Evolutionary conservation across 2,797 vertebrate genomes (phyloP).

Genomic region (Pipistrellus pipistrellus): DNA sequence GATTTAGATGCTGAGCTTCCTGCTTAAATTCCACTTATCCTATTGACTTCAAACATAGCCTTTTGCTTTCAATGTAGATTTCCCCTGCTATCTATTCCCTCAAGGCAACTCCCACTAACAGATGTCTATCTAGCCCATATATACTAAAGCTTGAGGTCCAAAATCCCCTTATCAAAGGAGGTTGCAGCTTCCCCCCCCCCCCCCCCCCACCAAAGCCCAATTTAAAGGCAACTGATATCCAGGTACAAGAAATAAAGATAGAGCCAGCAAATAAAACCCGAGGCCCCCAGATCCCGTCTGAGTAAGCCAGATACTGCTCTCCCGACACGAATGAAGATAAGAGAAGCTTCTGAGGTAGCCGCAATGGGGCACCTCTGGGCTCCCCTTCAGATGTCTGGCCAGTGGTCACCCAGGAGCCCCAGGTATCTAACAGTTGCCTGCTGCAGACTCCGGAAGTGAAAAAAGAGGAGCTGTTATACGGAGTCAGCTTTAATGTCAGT

Average conservation of each 20-base stretch:
- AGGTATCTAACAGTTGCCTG: neutral
- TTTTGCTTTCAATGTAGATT: conserved; percentile 84
- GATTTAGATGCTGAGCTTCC: conserved; percentile 84
- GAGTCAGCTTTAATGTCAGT: neutral
- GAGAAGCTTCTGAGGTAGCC: neutral
- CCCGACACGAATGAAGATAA: conserved; percentile 61
- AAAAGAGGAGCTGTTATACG: neutral
- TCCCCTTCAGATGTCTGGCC: neutral
- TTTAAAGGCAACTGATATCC: conserved; percentile 85
- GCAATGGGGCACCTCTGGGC: neutral
- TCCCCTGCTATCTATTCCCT: conserved; percentile 85
- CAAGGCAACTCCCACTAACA: conserved; percentile 79
- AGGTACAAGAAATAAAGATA: conserved; percentile 87
- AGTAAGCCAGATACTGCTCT: conserved; percentile 63
- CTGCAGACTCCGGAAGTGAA: neutral
- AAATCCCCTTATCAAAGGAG: conserved; percentile 88
- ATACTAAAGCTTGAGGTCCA: conserved; percentile 74
- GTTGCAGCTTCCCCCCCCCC: conserved; percentile 64
- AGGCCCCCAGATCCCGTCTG: conserved; percentile 76
- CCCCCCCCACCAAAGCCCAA: conserved; percentile 66
- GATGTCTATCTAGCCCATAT: conserved; percentile 82
- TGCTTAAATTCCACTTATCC: conserved; percentile 84
- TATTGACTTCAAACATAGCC: conserved; percentile 73
- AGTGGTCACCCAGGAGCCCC: neutral
- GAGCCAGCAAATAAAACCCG: conserved; percentile 80